A percentile compares a stretch with the other conserved stretches of the same genome.
phyloP scores from a whole-genome alignment of 2,113 vertebrate species.

The Cyprinodon brontotheroides region DNA sequence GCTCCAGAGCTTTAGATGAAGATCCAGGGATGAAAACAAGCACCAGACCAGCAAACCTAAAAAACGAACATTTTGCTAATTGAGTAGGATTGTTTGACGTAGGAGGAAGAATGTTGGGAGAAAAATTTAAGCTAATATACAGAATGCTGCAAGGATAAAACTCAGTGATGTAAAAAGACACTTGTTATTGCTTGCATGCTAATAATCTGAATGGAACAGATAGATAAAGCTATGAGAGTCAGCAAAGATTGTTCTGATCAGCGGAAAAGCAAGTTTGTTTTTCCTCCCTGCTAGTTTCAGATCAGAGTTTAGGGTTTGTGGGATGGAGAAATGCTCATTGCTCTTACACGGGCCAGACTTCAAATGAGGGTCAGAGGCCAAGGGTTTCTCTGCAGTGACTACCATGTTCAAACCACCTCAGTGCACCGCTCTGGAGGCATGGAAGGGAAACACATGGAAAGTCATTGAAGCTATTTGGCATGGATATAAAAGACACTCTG shows the following conservation, averaged over 20 bases:
- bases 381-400: constrained; percentile 69
- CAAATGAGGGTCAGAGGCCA: constrained; percentile 65
- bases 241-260: constrained; percentile 58
- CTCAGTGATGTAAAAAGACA: constrained; percentile 14
- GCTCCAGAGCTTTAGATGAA: not conserved
- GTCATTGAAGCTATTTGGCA: constrained; percentile 69
- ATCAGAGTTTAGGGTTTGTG: constrained; percentile 62
- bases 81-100: not conserved
- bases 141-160: not conserved
- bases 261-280: constrained; percentile 65
- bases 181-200: constrained; percentile 53
- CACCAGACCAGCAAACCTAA: not conserved
- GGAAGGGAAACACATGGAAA: constrained; percentile 58
- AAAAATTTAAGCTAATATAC: not conserved
- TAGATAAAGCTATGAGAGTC: constrained; percentile 45
- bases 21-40: not conserved
- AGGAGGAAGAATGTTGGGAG: not conserved
- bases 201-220: constrained; percentile 53
- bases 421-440: constrained; percentile 45
- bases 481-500: constrained; percentile 75
- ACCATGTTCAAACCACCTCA: constrained; percentile 60
- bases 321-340: constrained; percentile 62
- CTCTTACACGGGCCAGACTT: constrained; percentile 69
- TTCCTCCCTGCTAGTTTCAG: constrained; percentile 69
- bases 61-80: not conserved